Evolutionary conservation across 2,888 invertebrate species (phyloP), one percentile per base, ranked within the genome.

Genomic region (Eupelmus urozonus): DNA sequence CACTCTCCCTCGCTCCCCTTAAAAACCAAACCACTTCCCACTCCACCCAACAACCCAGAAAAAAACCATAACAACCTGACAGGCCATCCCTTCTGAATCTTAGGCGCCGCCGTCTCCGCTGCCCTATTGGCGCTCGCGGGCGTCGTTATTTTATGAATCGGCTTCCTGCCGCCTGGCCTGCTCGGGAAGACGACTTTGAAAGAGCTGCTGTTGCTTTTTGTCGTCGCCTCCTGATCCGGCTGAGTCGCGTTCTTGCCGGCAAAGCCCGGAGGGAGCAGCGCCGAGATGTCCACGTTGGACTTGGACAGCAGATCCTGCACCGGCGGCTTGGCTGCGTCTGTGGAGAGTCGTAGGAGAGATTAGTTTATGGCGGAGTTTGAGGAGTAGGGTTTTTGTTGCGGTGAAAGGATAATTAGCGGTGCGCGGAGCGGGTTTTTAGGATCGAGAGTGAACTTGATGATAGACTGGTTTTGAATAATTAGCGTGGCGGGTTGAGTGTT

Each of bases 21-120:
- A n/a, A 34, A 34, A 34, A 34, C 34, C 34, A 9, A 34, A 9
- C 9, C 34, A 34, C 34, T 34, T 9, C 9, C n/a, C n/a, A n/a
- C n/a, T n/a, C n/a, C n/a, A n/a, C n/a, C n/a, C n/a, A n/a, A n/a
- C n/a, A n/a, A n/a, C n/a, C n/a, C n/a, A n/a, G n/a, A n/a, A n/a
- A n/a, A n/a, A n/a, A n/a, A n/a, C n/a, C n/a, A n/a, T n/a, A n/a
- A 13, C n/a, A 67, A 95, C 93, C 96, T 94, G 25, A 92, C 93
- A 0, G 96, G 96, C 93, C 96, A 96, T 82, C 96, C 96, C 89
- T 95, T 96, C 81, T 94, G 94, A 83, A 96, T 96, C 69, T 93
- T 92, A 5, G 95, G 95, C 0, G 90, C 87, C 0, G 92, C 91
- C 0, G 91, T 16, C 1, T 67, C 76, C 1, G 25, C 66, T 0